These are phyloP conservation scores for Philopotamus ludificatus DNA, from an alignment of 1,140 invertebrate species.

Conservation along the genomic window DNA sequence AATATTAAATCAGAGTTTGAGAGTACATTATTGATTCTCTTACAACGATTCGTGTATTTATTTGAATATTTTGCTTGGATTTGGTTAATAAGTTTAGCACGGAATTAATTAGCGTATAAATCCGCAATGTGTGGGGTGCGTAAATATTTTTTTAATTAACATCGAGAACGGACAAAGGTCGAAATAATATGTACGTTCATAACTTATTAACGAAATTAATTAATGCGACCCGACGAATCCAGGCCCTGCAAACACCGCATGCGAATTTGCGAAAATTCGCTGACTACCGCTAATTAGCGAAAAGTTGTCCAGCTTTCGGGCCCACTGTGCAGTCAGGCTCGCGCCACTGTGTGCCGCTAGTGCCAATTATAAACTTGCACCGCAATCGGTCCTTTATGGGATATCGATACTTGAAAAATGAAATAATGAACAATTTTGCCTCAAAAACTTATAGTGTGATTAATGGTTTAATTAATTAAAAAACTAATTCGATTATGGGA, in stretches of 20 bases:
- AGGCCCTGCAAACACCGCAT: not conserved
- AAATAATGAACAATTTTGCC: too few species aligned
- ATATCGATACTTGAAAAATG: too few species aligned
- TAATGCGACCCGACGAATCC: not conserved
- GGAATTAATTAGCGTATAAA: slow-evolving; percentile 9
- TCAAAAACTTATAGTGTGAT: too few species aligned
- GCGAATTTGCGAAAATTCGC: not conserved
- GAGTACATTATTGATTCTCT: not conserved
- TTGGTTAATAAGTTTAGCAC: too few species aligned
- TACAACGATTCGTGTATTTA: not conserved
- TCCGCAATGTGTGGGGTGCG: not conserved
- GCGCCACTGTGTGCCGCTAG: slow-evolving; percentile 7
- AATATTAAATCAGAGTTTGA: not conserved
- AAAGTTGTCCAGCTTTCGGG: not conserved
- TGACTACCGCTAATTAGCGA: slow-evolving; percentile 7
- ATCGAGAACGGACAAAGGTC: not conserved
- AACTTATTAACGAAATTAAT: not conserved
- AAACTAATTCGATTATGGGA: too few species aligned
- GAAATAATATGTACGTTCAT: not conserved
- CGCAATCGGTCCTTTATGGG: too few species aligned
- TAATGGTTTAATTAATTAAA: too few species aligned
- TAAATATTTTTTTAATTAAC: slow-evolving; percentile 14
- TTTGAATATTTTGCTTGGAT: too few species aligned
- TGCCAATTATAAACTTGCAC: slow-evolving; percentile 15
- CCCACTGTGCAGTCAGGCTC: too few species aligned